A percentile compares a stretch with the other conserved stretches of the same genome.
Conservation (phyloP, 2,113 vertebrate species). For the Tachycineta bicolor region DNA sequence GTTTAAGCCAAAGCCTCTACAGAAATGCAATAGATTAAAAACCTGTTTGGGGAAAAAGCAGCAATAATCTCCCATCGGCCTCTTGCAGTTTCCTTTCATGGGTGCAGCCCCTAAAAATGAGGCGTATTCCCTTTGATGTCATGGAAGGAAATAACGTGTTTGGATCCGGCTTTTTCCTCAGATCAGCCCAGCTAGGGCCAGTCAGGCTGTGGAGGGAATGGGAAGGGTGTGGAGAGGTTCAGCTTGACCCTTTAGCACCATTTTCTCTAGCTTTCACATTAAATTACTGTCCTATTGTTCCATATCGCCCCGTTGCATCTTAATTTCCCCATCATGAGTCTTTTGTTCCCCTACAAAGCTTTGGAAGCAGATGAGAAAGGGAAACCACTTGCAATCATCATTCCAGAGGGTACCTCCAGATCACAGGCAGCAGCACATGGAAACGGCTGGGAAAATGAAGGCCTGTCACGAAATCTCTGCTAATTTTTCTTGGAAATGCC, state of each 20-base stretch:
- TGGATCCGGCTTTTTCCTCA: not conserved
- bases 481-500: not conserved
- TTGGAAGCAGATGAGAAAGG: conserved; percentile 22
- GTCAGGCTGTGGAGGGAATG: not conserved
- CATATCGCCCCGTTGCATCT: not conserved
- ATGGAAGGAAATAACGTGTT: conserved; percentile 6
- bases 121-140: conserved; percentile 25
- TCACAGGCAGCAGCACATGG: not conserved
- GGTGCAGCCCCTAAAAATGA: not conserved
- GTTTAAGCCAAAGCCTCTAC: not conserved
- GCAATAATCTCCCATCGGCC: rapidly evolving
- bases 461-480: not conserved
- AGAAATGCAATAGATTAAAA: not conserved
- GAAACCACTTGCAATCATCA: not conserved
- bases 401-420: not conserved
- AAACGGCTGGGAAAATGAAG: not conserved
- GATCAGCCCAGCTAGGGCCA: not conserved
- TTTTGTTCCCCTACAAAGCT: conserved; percentile 16
- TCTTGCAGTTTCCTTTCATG: rapidly evolving
- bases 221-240: conserved; percentile 57
- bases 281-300: not conserved
- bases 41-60: not conserved
- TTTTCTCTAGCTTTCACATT: not conserved
- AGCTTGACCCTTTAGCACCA: not conserved
- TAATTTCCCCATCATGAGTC: not conserved